Percentiles rank a stretch among this genome's conserved stretches.
These are phyloP conservation scores for Rallus limicola DNA, from an alignment of 2,113 vertebrate species.

Conservation along the genomic window DNA sequence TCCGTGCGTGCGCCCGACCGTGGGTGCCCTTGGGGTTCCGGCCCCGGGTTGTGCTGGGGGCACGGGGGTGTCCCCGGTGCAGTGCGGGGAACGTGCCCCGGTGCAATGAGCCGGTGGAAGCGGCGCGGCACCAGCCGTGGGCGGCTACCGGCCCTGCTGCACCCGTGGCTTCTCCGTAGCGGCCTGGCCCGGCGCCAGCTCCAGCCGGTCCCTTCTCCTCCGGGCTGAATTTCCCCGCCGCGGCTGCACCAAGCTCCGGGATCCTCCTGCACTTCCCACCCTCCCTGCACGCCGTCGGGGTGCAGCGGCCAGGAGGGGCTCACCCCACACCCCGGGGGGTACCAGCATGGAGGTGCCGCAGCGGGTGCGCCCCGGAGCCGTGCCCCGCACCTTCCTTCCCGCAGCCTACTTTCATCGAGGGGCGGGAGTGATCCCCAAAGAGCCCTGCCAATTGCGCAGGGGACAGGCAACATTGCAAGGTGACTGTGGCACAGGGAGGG, in stretches of 20 bases:
- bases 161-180: not conserved
- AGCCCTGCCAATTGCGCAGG: not conserved
- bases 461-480: not conserved
- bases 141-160: not conserved
- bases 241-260: not conserved
- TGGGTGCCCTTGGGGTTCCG: not conserved
- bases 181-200: constrained; percentile 19
- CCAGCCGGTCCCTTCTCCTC: not conserved
- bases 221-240: not conserved
- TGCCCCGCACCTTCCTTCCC: not conserved
- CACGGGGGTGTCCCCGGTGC: not conserved
- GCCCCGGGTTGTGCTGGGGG: not conserved
- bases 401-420: constrained; percentile 6
- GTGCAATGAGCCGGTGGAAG: not conserved
- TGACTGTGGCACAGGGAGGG: not conserved
- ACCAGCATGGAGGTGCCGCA: not conserved
- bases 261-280: not conserved
- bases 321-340: not conserved
- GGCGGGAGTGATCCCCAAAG: not conserved
- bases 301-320: not conserved
- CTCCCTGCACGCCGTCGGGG: not conserved
- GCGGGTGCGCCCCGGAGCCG: not conserved
- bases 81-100: not conserved
- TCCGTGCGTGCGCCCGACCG: not conserved
- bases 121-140: not conserved